Evolutionary conservation across 1,140 invertebrate genomes (phyloP).

Genomic region (Neodiprion fabricii): DNA sequence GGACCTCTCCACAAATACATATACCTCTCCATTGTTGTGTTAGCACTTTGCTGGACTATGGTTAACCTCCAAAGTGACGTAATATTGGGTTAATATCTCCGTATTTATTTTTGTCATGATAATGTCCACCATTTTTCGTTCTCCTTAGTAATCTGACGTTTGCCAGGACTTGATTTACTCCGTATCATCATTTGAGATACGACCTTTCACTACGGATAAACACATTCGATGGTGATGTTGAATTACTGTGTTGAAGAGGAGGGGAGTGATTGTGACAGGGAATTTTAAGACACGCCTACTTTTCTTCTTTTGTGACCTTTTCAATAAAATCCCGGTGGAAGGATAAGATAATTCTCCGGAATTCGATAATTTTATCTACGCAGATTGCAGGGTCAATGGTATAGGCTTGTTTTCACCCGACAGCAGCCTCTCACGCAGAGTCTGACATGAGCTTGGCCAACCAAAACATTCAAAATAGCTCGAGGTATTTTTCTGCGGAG

Average conservation of each 20-base stretch:
- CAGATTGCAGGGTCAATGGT: too few relatives aligned
- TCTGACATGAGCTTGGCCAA: too few relatives aligned
- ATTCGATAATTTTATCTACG: too few relatives aligned
- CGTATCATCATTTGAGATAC: not conserved
- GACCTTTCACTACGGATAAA: not conserved
- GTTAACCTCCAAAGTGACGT: conserved; percentile 21
- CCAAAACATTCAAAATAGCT: too few relatives aligned
- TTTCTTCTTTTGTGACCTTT: not conserved
- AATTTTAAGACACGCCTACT: conserved; percentile 5
- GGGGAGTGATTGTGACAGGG: not conserved
- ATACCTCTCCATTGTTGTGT: conserved; percentile 44
- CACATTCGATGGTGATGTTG: not conserved
- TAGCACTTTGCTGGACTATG: conserved; percentile 32
- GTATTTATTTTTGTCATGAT: not conserved
- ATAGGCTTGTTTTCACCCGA: too few relatives aligned
- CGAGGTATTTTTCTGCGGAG: too few relatives aligned
- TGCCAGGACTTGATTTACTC: not conserved
- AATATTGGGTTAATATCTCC: not conserved
- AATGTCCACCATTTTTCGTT: not conserved
- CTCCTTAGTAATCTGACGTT: not conserved
- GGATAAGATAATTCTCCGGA: too few relatives aligned
- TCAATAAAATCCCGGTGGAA: not conserved
- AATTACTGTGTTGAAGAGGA: not conserved
- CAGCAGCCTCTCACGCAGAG: too few relatives aligned
- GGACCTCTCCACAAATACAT: conserved; percentile 53